Evolutionary conservation across 2,797 vertebrate genomes (phyloP), one percentile per base, ranked within the genome.

Genomic region (Rousettus madagascariensis): DNA sequence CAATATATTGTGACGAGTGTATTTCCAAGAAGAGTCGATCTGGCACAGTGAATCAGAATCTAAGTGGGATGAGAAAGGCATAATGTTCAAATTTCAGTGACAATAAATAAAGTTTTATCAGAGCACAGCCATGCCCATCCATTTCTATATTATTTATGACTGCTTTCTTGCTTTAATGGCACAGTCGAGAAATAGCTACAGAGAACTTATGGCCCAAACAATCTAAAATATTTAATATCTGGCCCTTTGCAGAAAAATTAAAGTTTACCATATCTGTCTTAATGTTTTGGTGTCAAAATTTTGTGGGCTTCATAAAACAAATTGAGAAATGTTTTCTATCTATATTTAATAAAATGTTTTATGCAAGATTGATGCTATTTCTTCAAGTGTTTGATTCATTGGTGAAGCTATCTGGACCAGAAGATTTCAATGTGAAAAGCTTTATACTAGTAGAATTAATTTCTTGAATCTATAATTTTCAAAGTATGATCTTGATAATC

Each of bases 331-430:
- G 24, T 36, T 84, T n/a, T 19, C 49, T 88, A 94, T 88, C 66
- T 96, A 88, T 51, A 92, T 51, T 59, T 41, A 41, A 30, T 51
- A 20, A 84, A 78, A 78, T 43, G 65, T 17, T 79, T 91, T 94
- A 59, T 84, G 33, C 28, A 96, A 90, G 41, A 90, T 33, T 77
- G 46, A 79, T 91, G 16, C 15, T 94, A 78, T 88, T 88, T 96
- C 65, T 84, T 91, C 36, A 78, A 51, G 55, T 78, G 49, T 87
- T 91, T 96, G 83, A 84, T 87, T 88, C 71, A 72, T 59, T 88
- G 33, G 41, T 89, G 28, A 92, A 92, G 4, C 41, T 85, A 74
- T 86, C 85, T 94, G 57, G 57, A 61, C 26, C 33, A 94, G 38
- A 72, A 74, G 43, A 89, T 85, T 89, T 49, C 43, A 89, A 38